Percentiles rank a stretch among this genome's conserved stretches.
Evolutionary conservation across 2,888 invertebrate species (phyloP).

Genomic region (Acanthococcus lagerstroemiae): DNA sequence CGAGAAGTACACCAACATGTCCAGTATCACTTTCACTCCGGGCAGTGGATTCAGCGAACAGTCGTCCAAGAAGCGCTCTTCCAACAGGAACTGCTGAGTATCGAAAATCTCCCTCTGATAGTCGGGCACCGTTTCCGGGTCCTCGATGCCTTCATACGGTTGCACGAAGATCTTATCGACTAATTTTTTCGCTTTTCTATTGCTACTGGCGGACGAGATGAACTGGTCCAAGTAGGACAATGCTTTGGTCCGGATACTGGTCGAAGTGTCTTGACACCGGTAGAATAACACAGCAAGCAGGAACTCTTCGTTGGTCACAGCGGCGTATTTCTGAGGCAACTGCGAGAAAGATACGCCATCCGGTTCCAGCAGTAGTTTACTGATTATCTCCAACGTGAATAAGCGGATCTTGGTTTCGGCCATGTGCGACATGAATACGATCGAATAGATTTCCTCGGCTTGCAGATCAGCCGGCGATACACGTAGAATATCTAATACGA

Average conservation of each 20-base stretch:
- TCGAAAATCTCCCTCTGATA: slow-evolving; percentile 14
- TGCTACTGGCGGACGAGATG: neutral
- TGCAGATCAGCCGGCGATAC: slow-evolving; percentile 20
- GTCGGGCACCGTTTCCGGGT: neutral
- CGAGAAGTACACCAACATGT: slow-evolving; percentile 15
- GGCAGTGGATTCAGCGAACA: slow-evolving; percentile 6
- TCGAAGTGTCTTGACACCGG: slow-evolving; percentile 13
- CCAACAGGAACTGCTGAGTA: slow-evolving; percentile 9
- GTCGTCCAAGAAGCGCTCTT: slow-evolving; percentile 11
- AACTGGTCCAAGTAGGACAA: slow-evolving; percentile 21
- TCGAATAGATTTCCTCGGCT: slow-evolving; percentile 19
- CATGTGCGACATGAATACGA: slow-evolving; percentile 18
- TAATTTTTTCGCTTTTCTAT: slow-evolving; percentile 3
- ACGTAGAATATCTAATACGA: slow-evolving; percentile 9
- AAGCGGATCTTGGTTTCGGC: slow-evolving; percentile 9
- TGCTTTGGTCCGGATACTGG: slow-evolving; percentile 14
- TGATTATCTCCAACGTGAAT: slow-evolving; percentile 22
- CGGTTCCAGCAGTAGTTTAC: slow-evolving; percentile 3
- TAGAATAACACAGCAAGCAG: slow-evolving; percentile 13
- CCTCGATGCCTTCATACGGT: neutral
- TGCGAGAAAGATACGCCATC: slow-evolving; percentile 5
- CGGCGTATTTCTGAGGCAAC: slow-evolving; percentile 12
- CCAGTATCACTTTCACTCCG: slow-evolving; percentile 9
- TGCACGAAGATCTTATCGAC: slow-evolving; percentile 11
- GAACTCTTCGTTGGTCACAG: slow-evolving; percentile 15